Evolutionary conservation across 2,888 invertebrate species (phyloP), one percentile per base, ranked within the genome.

Genomic region (Apeira syringaria): DNA sequence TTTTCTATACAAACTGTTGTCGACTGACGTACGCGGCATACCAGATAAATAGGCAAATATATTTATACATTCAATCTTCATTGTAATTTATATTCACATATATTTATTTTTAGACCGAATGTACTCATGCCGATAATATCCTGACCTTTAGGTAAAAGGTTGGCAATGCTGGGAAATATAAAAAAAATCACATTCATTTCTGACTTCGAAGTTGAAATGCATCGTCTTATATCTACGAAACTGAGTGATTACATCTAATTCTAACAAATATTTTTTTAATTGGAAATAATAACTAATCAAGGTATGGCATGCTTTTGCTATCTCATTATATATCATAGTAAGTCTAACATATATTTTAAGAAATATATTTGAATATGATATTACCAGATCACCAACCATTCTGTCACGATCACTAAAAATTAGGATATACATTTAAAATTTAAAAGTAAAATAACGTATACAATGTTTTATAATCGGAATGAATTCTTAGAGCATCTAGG

Each of bases 71-170:
- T 13, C 12, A 28, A 28, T 8, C 13, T n/a, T n/a, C 13, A 8
- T n/a, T n/a, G 13, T 28, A 2, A 9, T 29, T 9, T 29, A 15
- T 22, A 25, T 11, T 8, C n/a, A 36, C 22, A 20, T 9, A 8
- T 8, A 27, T 37, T 20, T 20, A 20, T 24, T 32, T 32, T 37
- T 29, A 26, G 27, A 15, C n/a, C 18, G 10, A 24, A 38, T 26
- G 17, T 34, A 30, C 18, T 13, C 25, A 32, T 13, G 27, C 26
- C 27, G 26, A 37, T 28, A 10, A 24, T 44, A 29, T 18, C 3
- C 31, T 47, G 41, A 47, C 46, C 40, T 47, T 41, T 37, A 18
- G 22, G 26, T 13, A 37, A 47, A 40, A 47, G 41, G 41, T 41
- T 41, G 37, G 32, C 25, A 41, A 33, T 41, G 36, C 33, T 27